Evolutionary conservation across 92 coral and sea anemone species (phyloP), one percentile per base, ranked within the genome.

Genomic region (Siderastrea radians): DNA sequence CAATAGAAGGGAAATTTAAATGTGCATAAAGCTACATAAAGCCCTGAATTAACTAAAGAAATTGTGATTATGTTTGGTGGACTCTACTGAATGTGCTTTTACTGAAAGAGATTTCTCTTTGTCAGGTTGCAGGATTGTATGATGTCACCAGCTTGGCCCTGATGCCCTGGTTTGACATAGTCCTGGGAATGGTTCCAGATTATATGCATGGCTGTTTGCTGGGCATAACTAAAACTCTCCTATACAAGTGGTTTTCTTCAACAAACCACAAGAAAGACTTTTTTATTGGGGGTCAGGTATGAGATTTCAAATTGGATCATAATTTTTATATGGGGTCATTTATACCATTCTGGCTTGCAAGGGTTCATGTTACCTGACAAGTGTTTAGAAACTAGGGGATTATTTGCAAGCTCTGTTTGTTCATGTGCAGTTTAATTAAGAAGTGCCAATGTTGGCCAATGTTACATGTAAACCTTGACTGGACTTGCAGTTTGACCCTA

Each of bases 161-260:
- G 70, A 91, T 91, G 94, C 92, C 89, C 9, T 87, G 91, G 94
- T 83, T 91, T 46, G 86, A 91, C 45, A 59, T 89, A 17, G 90
- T 90, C 0, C 50, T 82, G n/a, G 95, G 93, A 0, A 92, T 92
- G 88, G 93, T 92, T 1, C 95, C 95, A 4, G 95, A 92, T 59
- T 92, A 88, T 26, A 92, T 92, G 95, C 92, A 92, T 89, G 92
- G 95, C 3, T 71, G 86, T 49, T 43, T 92, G 19, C 54, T 84
- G 8, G 94, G 92, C 3, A 49, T 88, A 2, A 91, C 92, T 8
- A 91, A 91, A 44, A 88, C 81, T 3, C 80, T 91, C 5, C 71
- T 91, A 5, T 58, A 87, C 71, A 91, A 76, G 49, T 88, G 94
- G 92, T 72, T 89, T 8, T 92, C 95, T 0, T 19, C 95, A 13